Evolutionary conservation across 1,140 invertebrate genomes (phyloP), one percentile per base, ranked within the genome.

Genomic region (Schlechtendalia chinensis): DNA sequence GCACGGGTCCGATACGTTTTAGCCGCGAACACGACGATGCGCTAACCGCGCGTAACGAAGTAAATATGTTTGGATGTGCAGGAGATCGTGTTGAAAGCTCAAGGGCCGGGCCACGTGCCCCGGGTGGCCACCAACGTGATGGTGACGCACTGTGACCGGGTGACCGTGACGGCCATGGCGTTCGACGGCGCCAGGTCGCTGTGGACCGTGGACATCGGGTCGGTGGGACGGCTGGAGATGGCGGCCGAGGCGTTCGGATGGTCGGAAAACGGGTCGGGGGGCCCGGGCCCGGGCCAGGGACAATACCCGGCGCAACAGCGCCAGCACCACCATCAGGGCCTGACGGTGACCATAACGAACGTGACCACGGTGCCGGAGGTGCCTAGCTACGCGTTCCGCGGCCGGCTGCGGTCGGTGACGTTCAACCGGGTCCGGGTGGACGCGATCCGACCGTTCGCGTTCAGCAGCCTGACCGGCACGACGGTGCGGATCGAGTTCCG

Each of bases 401-500:
- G 75, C 5, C 89, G 90, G 72, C 89, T 93, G 59, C 89, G 91
- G 82, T 88, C 90, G 80, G 90, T 94, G 75, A 85, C 86, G 47
- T 89, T 94, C 58, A 87, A 89, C 29, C 86, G 89, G 74, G 88
- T 89, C 11, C 85, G 85, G 61, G 89, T 94, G 63, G 87, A 89
- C 1, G 86, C 87, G 29, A 86, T 94, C 61, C 88, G 87, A 80
- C 89, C 92, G 0, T 93, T 91, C 84, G 91, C 92, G 0, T 92
- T 94, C 84, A 90, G 91, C 74, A 92, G 90, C 83, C 85, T 93
- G 1, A 84, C 87, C 4, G 88, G 89, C 74, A 87, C 86, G 72
- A 85, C 88, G 2, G 74, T 32, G 1, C 87, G 84, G 32, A 86
- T 91, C 67, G 86, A 88, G 82, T 84, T 91, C 45, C 84, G 81